Base-by-base conservation (phyloP, 1,140 invertebrate species). In the Oedothorax gibbosus region DNA sequence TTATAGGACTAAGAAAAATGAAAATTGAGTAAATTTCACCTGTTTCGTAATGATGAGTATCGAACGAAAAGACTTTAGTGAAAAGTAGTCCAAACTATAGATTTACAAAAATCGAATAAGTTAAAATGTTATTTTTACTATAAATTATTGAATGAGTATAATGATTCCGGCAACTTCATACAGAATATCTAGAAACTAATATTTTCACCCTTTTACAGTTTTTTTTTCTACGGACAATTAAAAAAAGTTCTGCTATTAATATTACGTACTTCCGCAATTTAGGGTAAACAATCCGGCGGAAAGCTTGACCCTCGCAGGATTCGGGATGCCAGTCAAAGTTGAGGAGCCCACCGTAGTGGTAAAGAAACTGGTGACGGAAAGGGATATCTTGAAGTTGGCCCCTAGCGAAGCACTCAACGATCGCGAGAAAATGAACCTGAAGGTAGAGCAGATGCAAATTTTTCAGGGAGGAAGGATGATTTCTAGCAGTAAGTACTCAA, bases 401-500 rank as follows among this genome's bases (percentile, higher is more conserved):
- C 83, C 83, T n/a, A 85, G 75, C 65, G 21, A 66, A n/a, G 83
- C 83, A 10, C n/a, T 85, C 7, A 85, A 85, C 54, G 75, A 85
- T n/a, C 49, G 18, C 7, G 54, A 77, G 0, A 69, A 56, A 12
- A 77, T 85, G 56, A 75, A 50, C 8, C 53, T 85, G 4, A 60
- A 71, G n/a, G 5, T 68, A 21, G 18, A 77, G 20, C 83, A 85
- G 54, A 51, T 62, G 73, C 83, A 85, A n/a, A 21, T 85, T 11
- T 85, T 85, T 20, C 51, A 62, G n/a, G 65, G 64, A 56, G 83
- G 83, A 9, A 18, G n/a, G 15, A 49, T 85, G 72, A 15, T 78
- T 7, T 69, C 54, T 2, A 60, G 64, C 18, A 77, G 83, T 85
- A 71, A 77, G 83, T 78, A 7, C 20, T 12, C 35, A 35, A 35